These are phyloP conservation scores for Agrochola macilenta DNA, from an alignment of 2,888 invertebrate species.

Conservation along the genomic window DNA sequence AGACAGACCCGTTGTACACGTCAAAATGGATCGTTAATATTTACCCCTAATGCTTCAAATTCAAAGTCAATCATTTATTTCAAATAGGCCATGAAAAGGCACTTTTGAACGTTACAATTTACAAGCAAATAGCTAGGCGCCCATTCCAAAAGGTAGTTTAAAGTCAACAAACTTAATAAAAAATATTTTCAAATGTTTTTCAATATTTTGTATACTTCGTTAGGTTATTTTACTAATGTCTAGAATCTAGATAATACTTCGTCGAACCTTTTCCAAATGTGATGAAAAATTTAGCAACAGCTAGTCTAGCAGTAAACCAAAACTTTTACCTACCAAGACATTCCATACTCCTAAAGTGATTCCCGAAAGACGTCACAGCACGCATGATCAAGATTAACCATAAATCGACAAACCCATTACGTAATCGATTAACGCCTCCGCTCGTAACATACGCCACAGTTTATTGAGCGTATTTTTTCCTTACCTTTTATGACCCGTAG, in stretches of 20 bases:
- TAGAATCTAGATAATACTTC: too few relatives aligned
- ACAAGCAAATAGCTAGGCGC: background rate
- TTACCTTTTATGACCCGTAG: constrained; percentile 71
- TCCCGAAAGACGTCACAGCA: background rate
- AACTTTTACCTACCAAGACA: background rate
- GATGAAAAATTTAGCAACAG: background rate
- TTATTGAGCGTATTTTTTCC: constrained; percentile 60
- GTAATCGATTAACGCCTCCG: constrained; percentile 43
- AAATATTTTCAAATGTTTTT: too few relatives aligned
- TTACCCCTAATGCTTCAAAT: background rate
- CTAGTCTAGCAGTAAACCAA: too few relatives aligned
- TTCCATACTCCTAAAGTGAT: background rate
- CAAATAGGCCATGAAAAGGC: background rate
- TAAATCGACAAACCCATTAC: constrained; percentile 18
- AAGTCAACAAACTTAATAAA: too few relatives aligned
- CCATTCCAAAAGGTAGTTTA: background rate
- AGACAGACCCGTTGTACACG: too few relatives aligned
- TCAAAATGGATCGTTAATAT: too few relatives aligned
- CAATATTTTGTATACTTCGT: too few relatives aligned
- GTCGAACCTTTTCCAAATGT: background rate
- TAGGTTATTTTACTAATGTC: too few relatives aligned
- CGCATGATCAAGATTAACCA: constrained; percentile 2
- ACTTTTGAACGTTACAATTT: background rate
- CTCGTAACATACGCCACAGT: constrained; percentile 44
- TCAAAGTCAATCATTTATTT: background rate